phyloP scores from a whole-genome alignment of 2,797 vertebrate genomes.

The Takifugu ocellatus region DNA sequence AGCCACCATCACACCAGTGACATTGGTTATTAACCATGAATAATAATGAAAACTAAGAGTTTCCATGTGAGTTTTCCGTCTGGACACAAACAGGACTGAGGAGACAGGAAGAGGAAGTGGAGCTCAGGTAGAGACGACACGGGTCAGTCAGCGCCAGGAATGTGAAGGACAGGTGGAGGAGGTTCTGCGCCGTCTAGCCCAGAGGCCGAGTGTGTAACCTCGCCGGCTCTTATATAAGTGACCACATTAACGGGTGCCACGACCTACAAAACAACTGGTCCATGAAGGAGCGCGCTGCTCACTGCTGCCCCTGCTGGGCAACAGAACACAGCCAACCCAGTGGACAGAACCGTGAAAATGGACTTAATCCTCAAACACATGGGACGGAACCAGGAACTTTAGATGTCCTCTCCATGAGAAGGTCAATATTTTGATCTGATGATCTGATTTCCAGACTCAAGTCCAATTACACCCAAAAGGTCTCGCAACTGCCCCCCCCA shows the following conservation, averaged over 20 bases:
- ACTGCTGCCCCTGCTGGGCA: slow-evolving; percentile 34
- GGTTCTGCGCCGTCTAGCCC: neutral
- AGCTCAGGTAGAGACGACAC: slow-evolving; percentile 32
- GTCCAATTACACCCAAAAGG: no score
- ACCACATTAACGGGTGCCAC: slow-evolving; percentile 25
- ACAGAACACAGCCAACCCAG: neutral
- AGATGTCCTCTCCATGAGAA: no score
- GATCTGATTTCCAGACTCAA: no score
- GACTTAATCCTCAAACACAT: no score
- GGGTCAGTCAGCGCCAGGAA: slow-evolving; percentile 58
- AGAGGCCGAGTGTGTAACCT: neutral
- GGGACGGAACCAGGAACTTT: no score
- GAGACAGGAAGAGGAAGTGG: neutral
- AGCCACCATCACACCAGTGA: neutral
- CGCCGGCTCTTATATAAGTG: slow-evolving; percentile 40
- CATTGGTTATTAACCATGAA: neutral
- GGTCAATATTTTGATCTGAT: no score
- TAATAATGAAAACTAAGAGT: neutral
- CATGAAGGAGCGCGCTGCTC: slow-evolving; percentile 43
- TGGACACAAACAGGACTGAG: no score
- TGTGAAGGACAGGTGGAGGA: slow-evolving; percentile 58
- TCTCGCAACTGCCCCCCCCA: no score
- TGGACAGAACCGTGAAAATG: no score
- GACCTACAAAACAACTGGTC: slow-evolving; percentile 50
- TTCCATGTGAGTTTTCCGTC: no score